Percentiles rank a stretch among this genome's conserved stretches.
phyloP scores from a whole-genome alignment of 1,140 invertebrate genomes.

The Drosophila ercepeae region DNA sequence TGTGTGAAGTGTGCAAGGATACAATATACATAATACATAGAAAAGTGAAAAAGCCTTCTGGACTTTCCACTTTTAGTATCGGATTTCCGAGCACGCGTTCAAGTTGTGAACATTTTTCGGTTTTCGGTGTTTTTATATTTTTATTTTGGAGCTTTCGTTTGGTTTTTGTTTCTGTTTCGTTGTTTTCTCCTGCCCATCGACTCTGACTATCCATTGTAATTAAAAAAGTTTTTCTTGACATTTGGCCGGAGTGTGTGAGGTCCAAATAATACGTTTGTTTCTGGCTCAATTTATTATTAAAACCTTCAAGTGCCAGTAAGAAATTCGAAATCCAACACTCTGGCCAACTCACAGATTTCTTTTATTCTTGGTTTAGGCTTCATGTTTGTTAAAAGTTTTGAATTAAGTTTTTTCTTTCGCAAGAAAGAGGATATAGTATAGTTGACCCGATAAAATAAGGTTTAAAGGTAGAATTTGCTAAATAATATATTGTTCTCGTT shows the following conservation, averaged over 20 bases:
- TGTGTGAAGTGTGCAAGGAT: background rate
- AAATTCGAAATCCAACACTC: slow-evolving; percentile 16
- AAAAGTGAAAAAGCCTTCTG: slow-evolving; percentile 1
- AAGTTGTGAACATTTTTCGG: slow-evolving; percentile 5
- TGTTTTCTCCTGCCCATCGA: slow-evolving; percentile 8
- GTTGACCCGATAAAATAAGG: no score
- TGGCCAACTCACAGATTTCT: background rate
- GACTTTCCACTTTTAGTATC: slow-evolving; percentile 9
- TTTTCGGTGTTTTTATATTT: slow-evolving; percentile 8
- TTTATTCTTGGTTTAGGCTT: background rate
- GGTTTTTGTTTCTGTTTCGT: slow-evolving; percentile 15
- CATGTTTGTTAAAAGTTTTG: background rate
- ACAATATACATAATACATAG: background rate
- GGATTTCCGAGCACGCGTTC: slow-evolving; percentile 41
- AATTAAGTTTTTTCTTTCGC: background rate
- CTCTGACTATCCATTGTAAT: slow-evolving; percentile 40
- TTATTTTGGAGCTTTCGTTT: slow-evolving; percentile 24
- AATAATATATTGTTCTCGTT: background rate
- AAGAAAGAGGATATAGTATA: background rate
- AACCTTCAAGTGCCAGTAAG: slow-evolving; percentile 11
- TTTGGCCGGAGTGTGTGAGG: slow-evolving; percentile 36
- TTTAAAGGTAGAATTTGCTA: no score
- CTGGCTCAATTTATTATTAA: background rate
- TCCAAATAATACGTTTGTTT: slow-evolving; percentile 4
- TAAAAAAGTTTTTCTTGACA: slow-evolving; percentile 53